Base-by-base conservation (phyloP, 2,113 vertebrate genomes). In the Thamnaconus septentrionalis region DNA sequence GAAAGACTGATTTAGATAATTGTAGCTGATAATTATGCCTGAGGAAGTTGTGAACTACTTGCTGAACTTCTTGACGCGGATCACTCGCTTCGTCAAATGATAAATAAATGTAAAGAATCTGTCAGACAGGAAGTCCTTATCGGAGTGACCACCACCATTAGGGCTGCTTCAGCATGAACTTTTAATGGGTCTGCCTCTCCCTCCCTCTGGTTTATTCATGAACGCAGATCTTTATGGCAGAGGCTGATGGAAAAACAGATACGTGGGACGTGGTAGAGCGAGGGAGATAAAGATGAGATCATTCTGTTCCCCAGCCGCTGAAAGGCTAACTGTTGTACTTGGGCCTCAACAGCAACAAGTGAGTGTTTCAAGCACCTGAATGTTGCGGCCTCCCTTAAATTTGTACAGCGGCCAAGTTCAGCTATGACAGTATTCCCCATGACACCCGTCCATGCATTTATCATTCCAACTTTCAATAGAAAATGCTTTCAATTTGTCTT, bases 141-240 rank as follows among this genome's bases (percentile, higher is more conserved):
- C 48, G 52, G 58, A 56, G 65, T 58, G 61, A 73, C 83, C 67
- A 51, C 60, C 50, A 45, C 72, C 66, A 80, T 75, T 76, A 82
- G 43, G 64, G 66, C 62, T 39, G 12, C 50, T 82, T 58, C 61
- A 71, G 4, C 42, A 69, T 69, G 39, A 79, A 82, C 77, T 47
- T 75, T 73, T 78, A 85, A 88, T 84, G 78, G 69, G 41, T 31
- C 47, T 54, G 47, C 59, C 40, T 53, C 73, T 72, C 71, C 65
- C 55, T 59, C 31, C 45, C 46, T 73, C 72, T 85, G 42, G 66
- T 77, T 86, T 86, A 86, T 86, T 83, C 55, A 86, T 86, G 74
- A 85, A 59, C 73, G 51, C 66, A 53, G 47, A 66, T 53, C 56
- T 63, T 72, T 71, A 61, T 41, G 45, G 62, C 43, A 60, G 11